Percentiles rank a stretch among this genome's conserved stretches.
Evolutionary conservation across 2,113 vertebrate genomes (phyloP).

Genomic region (Pycnonotus jocosus): DNA sequence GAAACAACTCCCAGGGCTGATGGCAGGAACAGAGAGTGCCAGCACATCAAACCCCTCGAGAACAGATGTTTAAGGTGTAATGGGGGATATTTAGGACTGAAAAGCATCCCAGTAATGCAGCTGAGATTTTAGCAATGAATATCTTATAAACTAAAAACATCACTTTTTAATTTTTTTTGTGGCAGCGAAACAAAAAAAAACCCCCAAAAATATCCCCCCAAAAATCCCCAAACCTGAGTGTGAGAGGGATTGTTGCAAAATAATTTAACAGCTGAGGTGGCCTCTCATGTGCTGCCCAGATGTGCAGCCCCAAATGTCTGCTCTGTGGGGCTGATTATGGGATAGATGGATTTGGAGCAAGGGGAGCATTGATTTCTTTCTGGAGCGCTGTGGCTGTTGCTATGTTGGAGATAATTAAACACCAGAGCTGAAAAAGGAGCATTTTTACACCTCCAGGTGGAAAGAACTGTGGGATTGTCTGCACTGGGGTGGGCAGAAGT

Average conservation of each 20-base stretch:
- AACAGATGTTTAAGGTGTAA: background rate
- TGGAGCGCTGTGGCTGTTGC: background rate
- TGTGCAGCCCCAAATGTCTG: slow-evolving; percentile 9
- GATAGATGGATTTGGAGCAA: background rate
- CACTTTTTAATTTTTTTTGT: background rate
- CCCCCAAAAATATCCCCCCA: too few species aligned
- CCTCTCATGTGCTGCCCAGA: slow-evolving; percentile 40
- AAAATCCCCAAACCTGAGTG: background rate
- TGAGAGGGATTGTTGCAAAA: background rate
- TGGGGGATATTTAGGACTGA: background rate
- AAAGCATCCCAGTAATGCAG: background rate
- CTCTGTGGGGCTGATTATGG: background rate
- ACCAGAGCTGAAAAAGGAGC: background rate
- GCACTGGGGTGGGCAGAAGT: background rate
- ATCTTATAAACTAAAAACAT: background rate
- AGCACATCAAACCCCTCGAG: background rate
- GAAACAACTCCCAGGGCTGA: background rate
- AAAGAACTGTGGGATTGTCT: background rate
- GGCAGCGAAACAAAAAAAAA: too few species aligned
- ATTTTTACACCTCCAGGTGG: background rate
- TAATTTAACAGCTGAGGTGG: background rate
- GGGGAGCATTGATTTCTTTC: background rate
- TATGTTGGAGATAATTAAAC: background rate
- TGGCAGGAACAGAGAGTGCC: background rate
- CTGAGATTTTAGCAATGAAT: background rate